phyloP scores from a whole-genome alignment of 2,888 invertebrate species.

The Ethmia dodecea region DNA sequence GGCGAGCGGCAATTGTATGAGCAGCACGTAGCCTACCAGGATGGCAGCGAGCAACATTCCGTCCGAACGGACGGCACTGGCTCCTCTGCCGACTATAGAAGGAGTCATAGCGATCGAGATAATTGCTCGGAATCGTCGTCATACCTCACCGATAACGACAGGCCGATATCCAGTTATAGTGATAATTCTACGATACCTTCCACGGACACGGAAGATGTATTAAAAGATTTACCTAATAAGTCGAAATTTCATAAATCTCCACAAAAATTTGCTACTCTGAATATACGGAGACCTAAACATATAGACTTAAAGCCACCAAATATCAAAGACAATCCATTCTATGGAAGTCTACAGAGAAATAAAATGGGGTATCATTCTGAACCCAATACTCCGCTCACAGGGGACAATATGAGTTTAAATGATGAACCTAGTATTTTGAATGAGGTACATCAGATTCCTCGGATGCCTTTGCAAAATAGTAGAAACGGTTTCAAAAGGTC shows the following conservation, averaged over 20 bases:
- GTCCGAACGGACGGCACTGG: constrained; percentile 60
- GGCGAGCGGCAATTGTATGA: constrained; percentile 58
- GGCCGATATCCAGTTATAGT: constrained; percentile 71
- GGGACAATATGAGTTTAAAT: constrained; percentile 45
- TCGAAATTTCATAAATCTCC: constrained; percentile 70
- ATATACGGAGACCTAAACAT: constrained; percentile 65
- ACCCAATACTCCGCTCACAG: constrained; percentile 65
- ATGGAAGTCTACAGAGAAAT: constrained; percentile 61
- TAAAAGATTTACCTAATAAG: constrained; percentile 67
- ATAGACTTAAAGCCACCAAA: constrained; percentile 56
- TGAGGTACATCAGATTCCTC: constrained; percentile 64
- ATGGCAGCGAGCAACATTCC: constrained; percentile 67
- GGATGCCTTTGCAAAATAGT: constrained; percentile 64
- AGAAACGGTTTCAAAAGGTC: constrained; percentile 68
- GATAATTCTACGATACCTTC: constrained; percentile 72
- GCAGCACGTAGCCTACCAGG: constrained; percentile 53
- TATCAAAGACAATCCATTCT: constrained; percentile 50
- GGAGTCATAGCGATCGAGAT: constrained; percentile 69
- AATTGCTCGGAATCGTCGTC: constrained; percentile 73
- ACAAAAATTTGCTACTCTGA: constrained; percentile 70
- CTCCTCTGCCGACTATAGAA: constrained; percentile 62
- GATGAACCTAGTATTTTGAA: constrained; percentile 53
- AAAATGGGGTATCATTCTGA: constrained; percentile 70
- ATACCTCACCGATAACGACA: constrained; percentile 68
- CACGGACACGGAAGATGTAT: constrained; percentile 68